These are phyloP conservation scores for Xestia c-nigrum DNA, from an alignment of 2,888 invertebrate species.

Conservation along the genomic window DNA sequence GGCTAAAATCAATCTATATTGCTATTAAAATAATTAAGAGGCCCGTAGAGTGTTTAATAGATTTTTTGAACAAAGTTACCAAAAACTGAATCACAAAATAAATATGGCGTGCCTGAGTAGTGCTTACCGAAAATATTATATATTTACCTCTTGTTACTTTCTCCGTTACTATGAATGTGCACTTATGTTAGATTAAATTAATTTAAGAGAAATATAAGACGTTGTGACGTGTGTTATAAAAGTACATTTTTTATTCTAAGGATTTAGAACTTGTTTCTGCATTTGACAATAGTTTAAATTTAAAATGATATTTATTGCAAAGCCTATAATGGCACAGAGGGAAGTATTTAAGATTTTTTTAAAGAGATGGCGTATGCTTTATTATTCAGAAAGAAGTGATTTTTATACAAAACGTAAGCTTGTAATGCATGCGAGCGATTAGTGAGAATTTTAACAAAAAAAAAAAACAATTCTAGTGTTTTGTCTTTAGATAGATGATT, in stretches of 20 bases:
- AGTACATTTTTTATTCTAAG: constrained; percentile 67
- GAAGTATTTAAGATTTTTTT: constrained; percentile 62
- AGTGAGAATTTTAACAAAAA: constrained; percentile 64
- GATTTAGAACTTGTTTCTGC: constrained; percentile 70
- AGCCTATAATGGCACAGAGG: constrained; percentile 64
- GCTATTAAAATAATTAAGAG: constrained; percentile 39
- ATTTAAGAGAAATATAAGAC: constrained; percentile 69
- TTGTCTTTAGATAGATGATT: constrained; percentile 71
- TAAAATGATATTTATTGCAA: constrained; percentile 66
- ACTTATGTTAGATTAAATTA: constrained; percentile 65
- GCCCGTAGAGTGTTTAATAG: constrained; percentile 23
- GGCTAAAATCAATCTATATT: constrained; percentile 32
- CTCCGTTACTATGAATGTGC: constrained; percentile 64
- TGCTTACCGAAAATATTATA: constrained; percentile 28
- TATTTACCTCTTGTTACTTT: constrained; percentile 57
- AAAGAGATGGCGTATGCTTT: constrained; percentile 60
- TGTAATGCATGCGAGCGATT: constrained; percentile 66
- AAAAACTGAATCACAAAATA: constrained; percentile 37
- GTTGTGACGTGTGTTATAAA: constrained; percentile 69
- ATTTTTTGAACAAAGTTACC: constrained; percentile 62
- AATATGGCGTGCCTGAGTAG: constrained; percentile 36
- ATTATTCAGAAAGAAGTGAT: constrained; percentile 61
- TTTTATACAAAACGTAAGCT: constrained; percentile 70
- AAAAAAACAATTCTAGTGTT: constrained; percentile 60
- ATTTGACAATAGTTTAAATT: constrained; percentile 77